phyloP scores from a whole-genome alignment of 2,888 invertebrate species.

The Spodoptera littoralis region DNA sequence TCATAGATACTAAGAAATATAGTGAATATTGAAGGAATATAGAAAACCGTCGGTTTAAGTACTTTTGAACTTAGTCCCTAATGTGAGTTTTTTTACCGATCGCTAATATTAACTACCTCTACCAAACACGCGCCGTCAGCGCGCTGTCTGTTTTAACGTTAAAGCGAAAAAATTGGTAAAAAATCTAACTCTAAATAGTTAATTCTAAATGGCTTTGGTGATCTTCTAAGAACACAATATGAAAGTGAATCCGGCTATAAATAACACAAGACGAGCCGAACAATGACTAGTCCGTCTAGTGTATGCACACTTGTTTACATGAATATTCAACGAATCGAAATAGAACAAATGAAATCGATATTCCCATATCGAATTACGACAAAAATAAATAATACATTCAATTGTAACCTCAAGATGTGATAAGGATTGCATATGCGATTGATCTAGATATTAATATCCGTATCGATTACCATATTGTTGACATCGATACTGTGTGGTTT shows the following conservation, averaged over 20 bases:
- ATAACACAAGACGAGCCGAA: conserved; percentile 27
- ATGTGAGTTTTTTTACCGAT: no score
- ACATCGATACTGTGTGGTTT: conserved; percentile 63
- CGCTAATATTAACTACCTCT: not conserved
- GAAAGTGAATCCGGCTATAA: conserved; percentile 37
- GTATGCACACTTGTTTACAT: conserved; percentile 16
- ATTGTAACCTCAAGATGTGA: conserved; percentile 54
- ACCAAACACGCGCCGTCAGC: not conserved
- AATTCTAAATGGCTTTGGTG: conserved; percentile 38
- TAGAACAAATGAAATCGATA: conserved; percentile 48
- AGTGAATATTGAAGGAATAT: no score
- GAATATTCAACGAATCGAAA: conserved; percentile 35
- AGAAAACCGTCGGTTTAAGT: no score
- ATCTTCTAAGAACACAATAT: conserved; percentile 28
- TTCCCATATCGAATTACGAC: conserved; percentile 38
- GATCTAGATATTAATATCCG: conserved; percentile 57
- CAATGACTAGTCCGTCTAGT: conserved; percentile 12
- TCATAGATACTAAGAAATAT: not conserved
- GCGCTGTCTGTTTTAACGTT: not conserved
- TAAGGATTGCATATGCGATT: conserved; percentile 45
- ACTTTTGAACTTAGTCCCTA: no score
- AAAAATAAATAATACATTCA: conserved; percentile 38
- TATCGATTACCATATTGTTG: conserved; percentile 59
- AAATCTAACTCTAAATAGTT: not conserved
- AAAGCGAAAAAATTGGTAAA: not conserved